phyloP scores from a whole-genome alignment of 1,140 invertebrate genomes.

The Halesus radiatus region DNA sequence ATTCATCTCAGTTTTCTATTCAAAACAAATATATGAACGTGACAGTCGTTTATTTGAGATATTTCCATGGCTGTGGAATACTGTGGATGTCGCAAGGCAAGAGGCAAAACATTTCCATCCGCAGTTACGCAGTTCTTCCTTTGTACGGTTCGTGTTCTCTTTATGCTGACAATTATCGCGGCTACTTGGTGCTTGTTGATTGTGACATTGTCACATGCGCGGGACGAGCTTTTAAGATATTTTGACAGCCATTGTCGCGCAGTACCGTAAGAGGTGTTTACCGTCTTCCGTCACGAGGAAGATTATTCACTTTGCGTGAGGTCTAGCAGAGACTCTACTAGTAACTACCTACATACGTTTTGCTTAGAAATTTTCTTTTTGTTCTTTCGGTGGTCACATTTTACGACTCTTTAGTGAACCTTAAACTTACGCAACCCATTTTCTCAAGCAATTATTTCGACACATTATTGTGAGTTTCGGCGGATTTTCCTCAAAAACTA shows the following conservation, averaged over 20 bases:
- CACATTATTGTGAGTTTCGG: too few species aligned
- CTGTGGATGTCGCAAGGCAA: conserved; percentile 2
- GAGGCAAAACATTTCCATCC: background rate
- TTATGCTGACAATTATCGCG: conserved; percentile 37
- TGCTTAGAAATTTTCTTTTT: too few species aligned
- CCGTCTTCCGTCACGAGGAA: background rate
- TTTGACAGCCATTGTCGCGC: conserved; percentile 28
- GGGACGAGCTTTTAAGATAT: conserved; percentile 39
- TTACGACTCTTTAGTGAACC: too few species aligned
- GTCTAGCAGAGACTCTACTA: background rate
- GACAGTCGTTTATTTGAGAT: conserved; percentile 18
- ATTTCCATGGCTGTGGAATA: background rate
- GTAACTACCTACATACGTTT: background rate
- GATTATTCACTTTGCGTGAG: conserved; percentile 30
- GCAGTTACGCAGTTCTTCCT: conserved; percentile 14
- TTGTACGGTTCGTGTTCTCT: conserved; percentile 24
- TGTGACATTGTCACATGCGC: conserved; percentile 26
- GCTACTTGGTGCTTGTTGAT: conserved; percentile 11
- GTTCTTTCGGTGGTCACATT: too few species aligned
- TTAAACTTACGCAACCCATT: too few species aligned
- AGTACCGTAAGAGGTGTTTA: background rate
- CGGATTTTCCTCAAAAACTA: too few species aligned
- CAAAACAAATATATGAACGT: conserved; percentile 26
- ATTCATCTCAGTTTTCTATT: conserved; percentile 5
- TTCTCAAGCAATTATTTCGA: too few species aligned